These are phyloP conservation scores for Blera fallax DNA, from an alignment of 2,888 invertebrate genomes.

Conservation along the genomic window DNA sequence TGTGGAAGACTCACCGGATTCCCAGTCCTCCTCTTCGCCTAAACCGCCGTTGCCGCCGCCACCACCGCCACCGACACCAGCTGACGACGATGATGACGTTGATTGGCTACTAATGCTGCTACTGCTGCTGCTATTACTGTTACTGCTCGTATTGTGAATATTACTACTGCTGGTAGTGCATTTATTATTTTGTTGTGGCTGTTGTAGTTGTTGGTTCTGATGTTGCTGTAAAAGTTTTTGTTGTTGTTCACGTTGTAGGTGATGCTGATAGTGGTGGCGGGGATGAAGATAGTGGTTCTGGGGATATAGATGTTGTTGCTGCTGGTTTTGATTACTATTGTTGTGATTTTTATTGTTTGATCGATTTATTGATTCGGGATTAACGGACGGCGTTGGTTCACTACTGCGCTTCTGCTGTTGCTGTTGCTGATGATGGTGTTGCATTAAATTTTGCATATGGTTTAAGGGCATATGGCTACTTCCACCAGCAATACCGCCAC, in stretches of 20 bases:
- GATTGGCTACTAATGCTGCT: constrained; percentile 78
- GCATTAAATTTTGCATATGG: constrained; percentile 48
- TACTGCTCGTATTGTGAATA: constrained; percentile 73
- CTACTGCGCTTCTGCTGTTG: constrained; percentile 63
- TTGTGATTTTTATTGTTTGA: constrained; percentile 65
- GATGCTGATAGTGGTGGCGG: constrained; percentile 51
- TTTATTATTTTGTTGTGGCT: constrained; percentile 75
- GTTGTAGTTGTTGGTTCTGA: constrained; percentile 74
- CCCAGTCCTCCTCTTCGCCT: constrained; percentile 81
- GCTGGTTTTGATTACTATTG: constrained; percentile 44
- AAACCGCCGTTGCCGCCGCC: constrained; percentile 73
- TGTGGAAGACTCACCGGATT: constrained; percentile 81
- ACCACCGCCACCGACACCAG: constrained; percentile 60
- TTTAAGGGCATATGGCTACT: constrained; percentile 39
- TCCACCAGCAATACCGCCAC: constrained; percentile 46
- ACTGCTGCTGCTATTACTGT: constrained; percentile 75
- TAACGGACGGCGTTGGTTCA: constrained; percentile 71
- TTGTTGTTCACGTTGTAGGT: constrained; percentile 47
- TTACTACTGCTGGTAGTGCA: constrained; percentile 73
- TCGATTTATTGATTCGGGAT: constrained; percentile 60
- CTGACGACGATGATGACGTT: constrained; percentile 77
- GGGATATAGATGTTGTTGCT: constrained; percentile 35
- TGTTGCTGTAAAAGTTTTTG: constrained; percentile 51
- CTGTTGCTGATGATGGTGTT: constrained; percentile 50
- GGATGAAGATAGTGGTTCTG: constrained; percentile 41